phyloP scores from a whole-genome alignment of 2,888 invertebrate species.

The Orthosia gracilis region DNA sequence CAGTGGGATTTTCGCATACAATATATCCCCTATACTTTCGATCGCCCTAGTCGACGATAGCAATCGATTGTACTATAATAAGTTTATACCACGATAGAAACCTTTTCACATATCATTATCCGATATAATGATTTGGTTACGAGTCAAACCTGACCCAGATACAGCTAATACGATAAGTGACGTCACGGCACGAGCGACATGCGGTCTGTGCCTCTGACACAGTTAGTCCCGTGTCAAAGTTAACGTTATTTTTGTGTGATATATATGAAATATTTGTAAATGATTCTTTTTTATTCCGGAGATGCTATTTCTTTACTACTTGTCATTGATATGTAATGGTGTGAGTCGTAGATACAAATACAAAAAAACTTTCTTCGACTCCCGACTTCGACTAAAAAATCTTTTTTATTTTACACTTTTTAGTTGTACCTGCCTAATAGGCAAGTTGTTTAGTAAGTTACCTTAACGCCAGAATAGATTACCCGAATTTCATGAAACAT shows the following conservation, averaged over 20 bases:
- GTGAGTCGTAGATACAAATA: not conserved
- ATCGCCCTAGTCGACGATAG: not conserved
- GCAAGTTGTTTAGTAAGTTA: no score
- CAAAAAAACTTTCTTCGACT: no score
- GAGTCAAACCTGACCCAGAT: slow-evolving; percentile 47
- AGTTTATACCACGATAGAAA: not conserved
- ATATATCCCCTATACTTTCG: not conserved
- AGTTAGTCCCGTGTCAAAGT: slow-evolving; percentile 16
- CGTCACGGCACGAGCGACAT: slow-evolving; percentile 44
- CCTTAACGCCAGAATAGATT: no score
- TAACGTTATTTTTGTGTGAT: not conserved
- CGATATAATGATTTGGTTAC: slow-evolving; percentile 33
- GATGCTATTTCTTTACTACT: not conserved
- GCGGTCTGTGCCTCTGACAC: slow-evolving; percentile 36
- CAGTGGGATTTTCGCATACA: not conserved
- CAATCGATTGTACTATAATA: not conserved
- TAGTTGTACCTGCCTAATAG: no score
- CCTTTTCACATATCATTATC: slow-evolving; percentile 9
- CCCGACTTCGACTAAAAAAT: no score
- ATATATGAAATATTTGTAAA: slow-evolving; percentile 3
- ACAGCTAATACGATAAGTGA: slow-evolving; percentile 54
- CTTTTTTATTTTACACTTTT: no score
- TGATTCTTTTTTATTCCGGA: not conserved
- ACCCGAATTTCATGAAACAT: no score
- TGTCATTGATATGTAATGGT: not conserved